Conservation (phyloP, 2,113 vertebrate species). For the Silurus meridionalis region DNA sequence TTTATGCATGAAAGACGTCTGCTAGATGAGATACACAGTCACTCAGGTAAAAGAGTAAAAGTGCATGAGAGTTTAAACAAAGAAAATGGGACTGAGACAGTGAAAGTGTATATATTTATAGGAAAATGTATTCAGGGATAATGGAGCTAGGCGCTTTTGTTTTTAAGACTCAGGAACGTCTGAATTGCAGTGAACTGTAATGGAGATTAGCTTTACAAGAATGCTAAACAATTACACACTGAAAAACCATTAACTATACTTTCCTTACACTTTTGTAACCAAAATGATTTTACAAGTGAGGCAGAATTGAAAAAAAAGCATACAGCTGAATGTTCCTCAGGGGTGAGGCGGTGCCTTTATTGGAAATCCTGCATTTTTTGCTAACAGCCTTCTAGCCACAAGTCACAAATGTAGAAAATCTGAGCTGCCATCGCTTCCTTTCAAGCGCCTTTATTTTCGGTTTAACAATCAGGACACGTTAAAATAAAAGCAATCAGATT, state of each 20-base stretch:
- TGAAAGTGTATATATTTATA: neutral
- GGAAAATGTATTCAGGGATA: neutral
- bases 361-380: neutral
- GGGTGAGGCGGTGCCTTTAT: neutral
- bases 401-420: neutral
- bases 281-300: neutral
- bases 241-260: neutral
- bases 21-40: too few relatives aligned
- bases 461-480: neutral
- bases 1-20: neutral
- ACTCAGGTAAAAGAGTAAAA: neutral
- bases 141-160: neutral
- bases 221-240: neutral
- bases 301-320: neutral
- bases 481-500: neutral
- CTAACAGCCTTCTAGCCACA: neutral
- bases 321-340: neutral
- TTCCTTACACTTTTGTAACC: neutral
- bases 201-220: neutral
- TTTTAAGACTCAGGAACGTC: slow-evolving; percentile 6
- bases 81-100: neutral
- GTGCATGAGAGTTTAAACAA: neutral
- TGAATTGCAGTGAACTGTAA: slow-evolving; percentile 12
- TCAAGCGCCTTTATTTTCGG: neutral
- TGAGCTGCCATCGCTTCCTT: neutral